Evolutionary conservation across 2,113 vertebrate species (phyloP).

Genomic region (Hippocampus mohnikei): DNA sequence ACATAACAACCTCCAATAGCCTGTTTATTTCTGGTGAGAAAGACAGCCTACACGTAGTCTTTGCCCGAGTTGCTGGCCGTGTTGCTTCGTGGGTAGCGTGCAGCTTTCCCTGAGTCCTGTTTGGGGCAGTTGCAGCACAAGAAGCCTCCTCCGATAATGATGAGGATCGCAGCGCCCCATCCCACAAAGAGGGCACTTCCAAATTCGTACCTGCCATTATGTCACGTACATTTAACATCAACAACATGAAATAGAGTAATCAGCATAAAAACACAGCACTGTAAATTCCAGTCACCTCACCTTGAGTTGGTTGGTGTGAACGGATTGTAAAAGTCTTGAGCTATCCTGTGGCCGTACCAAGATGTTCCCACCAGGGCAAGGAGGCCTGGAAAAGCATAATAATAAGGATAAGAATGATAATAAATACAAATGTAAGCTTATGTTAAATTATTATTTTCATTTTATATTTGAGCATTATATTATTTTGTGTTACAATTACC

Average conservation of each 20-base stretch:
- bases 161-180: slow-evolving; percentile 83
- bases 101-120: slow-evolving; percentile 69
- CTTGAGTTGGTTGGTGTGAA: slow-evolving; percentile 85
- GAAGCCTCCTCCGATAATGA: slow-evolving; percentile 83
- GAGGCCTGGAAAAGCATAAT: slow-evolving; percentile 71
- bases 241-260: neutral
- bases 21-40: neutral
- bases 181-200: slow-evolving; percentile 89
- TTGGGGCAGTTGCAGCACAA: slow-evolving; percentile 83
- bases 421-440: too few relatives aligned
- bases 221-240: neutral
- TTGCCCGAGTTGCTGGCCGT: slow-evolving; percentile 70
- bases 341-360: slow-evolving; percentile 86
- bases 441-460: too few relatives aligned
- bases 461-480: too few relatives aligned
- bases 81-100: slow-evolving; percentile 73
- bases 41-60: slow-evolving; percentile 76
- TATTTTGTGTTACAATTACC: too few relatives aligned
- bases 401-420: neutral
- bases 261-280: neutral
- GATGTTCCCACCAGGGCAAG: slow-evolving; percentile 81
- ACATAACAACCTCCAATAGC: neutral
- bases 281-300: slow-evolving; percentile 60
- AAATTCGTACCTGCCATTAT: slow-evolving; percentile 83
- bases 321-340: slow-evolving; percentile 83